A percentile compares a stretch with the other conserved stretches of the same genome.
Conservation (phyloP, 2,113 vertebrate species). For the Engystomops pustulosus region DNA sequence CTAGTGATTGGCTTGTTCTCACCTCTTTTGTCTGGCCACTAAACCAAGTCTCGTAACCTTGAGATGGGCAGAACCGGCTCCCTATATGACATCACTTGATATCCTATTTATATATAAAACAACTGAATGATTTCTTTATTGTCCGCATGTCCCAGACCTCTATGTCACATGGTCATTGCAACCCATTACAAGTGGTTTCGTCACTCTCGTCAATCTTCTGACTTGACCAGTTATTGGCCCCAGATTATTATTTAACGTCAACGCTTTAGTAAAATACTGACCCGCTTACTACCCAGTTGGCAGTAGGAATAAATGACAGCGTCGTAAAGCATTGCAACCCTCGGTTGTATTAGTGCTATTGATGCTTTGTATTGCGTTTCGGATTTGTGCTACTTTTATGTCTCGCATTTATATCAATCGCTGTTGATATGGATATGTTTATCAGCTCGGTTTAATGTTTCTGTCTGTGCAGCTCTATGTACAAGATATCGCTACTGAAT, state of each 20-base stretch:
- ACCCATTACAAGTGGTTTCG: background rate
- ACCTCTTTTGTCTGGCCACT: background rate
- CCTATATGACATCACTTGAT: background rate
- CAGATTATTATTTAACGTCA: background rate
- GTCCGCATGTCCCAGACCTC: background rate
- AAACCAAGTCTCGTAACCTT: background rate
- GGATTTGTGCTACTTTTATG: too few relatives aligned
- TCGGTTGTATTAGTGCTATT: background rate
- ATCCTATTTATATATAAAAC: background rate
- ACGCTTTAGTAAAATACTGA: too few relatives aligned
- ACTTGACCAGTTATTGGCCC: too few relatives aligned
- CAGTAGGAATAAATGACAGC: background rate
- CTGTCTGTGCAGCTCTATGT: conserved; percentile 40
- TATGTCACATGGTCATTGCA: background rate
- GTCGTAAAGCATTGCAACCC: background rate
- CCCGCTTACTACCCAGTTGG: too few relatives aligned
- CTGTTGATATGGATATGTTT: conserved; percentile 45
- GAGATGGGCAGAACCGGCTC: background rate
- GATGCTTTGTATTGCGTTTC: background rate
- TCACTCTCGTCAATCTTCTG: background rate
- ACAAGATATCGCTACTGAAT: conserved; percentile 26
- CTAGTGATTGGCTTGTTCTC: background rate
- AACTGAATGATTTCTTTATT: background rate
- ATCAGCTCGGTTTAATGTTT: conserved; percentile 52
- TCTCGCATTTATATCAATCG: conserved; percentile 6